phyloP scores from a whole-genome alignment of 2,888 invertebrate species.

The Dendrolimus houi region DNA sequence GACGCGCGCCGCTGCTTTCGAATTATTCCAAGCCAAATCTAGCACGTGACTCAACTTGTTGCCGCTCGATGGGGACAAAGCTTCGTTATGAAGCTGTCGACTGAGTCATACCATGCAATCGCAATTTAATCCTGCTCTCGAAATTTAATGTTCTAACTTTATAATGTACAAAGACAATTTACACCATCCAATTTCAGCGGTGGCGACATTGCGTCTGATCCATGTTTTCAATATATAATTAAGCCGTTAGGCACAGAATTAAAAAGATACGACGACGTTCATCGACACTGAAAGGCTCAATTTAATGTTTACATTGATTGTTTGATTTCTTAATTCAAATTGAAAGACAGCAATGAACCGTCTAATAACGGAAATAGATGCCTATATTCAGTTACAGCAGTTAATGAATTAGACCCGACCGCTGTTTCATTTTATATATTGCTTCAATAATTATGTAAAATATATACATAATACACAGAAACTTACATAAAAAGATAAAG shows the following conservation, averaged over 20 bases:
- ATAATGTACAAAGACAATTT: not conserved
- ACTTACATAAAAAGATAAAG: too few relatives aligned
- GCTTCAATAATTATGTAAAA: too few relatives aligned
- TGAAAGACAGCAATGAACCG: too few relatives aligned
- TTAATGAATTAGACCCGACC: too few relatives aligned
- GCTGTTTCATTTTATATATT: too few relatives aligned
- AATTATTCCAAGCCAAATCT: constrained; percentile 60
- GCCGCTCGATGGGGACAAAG: constrained; percentile 40
- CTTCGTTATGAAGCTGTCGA: constrained; percentile 18
- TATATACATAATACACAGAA: too few relatives aligned
- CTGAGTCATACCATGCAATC: not conserved
- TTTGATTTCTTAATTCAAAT: too few relatives aligned
- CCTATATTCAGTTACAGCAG: too few relatives aligned
- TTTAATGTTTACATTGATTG: too few relatives aligned
- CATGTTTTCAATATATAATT: not conserved
- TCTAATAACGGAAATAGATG: too few relatives aligned
- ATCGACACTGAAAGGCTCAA: too few relatives aligned
- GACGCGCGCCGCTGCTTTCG: constrained; percentile 60
- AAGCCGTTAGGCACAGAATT: not conserved
- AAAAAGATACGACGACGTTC: too few relatives aligned
- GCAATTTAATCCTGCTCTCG: not conserved
- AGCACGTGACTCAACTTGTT: constrained; percentile 73
- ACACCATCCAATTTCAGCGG: not conserved
- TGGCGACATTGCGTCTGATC: not conserved
- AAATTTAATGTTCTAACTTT: not conserved